These are phyloP conservation scores for Drosophila mulleri DNA, from an alignment of 2,888 invertebrate genomes.

Conservation along the genomic window DNA sequence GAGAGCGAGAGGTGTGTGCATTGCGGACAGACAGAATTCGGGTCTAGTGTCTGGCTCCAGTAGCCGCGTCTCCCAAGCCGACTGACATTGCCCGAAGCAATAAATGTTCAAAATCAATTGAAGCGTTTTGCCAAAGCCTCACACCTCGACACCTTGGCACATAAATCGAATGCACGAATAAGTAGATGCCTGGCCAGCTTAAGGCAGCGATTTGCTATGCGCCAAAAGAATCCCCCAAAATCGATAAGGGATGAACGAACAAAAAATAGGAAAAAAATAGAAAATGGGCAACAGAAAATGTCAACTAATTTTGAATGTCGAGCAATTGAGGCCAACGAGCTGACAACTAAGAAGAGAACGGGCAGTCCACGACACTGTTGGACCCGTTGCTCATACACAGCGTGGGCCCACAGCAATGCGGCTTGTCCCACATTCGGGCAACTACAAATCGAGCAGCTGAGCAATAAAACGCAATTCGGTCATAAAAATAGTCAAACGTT, in stretches of 20 bases:
- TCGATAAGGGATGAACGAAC: conserved; percentile 63
- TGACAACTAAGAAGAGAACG: conserved; percentile 1
- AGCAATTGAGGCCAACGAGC: conserved; percentile 33
- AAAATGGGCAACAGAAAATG: conserved; percentile 42
- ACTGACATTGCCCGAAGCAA: conserved; percentile 73
- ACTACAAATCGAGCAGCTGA: conserved; percentile 47
- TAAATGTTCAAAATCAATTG: conserved; percentile 82
- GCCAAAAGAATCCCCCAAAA: conserved; percentile 45
- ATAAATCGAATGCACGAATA: conserved; percentile 56
- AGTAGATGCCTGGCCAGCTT: conserved; percentile 61
- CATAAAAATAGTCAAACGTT: conserved; percentile 79
- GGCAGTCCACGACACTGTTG: background rate
- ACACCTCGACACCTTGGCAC: conserved; percentile 47
- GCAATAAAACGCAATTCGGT: conserved; percentile 82
- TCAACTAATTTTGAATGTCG: conserved; percentile 76
- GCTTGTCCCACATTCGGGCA: conserved; percentile 46
- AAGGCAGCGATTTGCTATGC: conserved; percentile 72
- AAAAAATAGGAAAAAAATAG: conserved; percentile 3
- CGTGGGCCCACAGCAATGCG: conserved; percentile 26
- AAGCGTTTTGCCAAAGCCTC: conserved; percentile 76
- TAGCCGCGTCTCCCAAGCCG: conserved; percentile 43
- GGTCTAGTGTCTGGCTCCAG: conserved; percentile 47
- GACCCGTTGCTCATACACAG: conserved; percentile 42
- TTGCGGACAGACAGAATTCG: conserved; percentile 11
- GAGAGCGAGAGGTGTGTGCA: background rate